A percentile compares a stretch with the other conserved stretches of the same genome.
These are phyloP conservation scores for Sesamia inferens DNA, from an alignment of 2,888 invertebrate genomes.

Conservation along the genomic window DNA sequence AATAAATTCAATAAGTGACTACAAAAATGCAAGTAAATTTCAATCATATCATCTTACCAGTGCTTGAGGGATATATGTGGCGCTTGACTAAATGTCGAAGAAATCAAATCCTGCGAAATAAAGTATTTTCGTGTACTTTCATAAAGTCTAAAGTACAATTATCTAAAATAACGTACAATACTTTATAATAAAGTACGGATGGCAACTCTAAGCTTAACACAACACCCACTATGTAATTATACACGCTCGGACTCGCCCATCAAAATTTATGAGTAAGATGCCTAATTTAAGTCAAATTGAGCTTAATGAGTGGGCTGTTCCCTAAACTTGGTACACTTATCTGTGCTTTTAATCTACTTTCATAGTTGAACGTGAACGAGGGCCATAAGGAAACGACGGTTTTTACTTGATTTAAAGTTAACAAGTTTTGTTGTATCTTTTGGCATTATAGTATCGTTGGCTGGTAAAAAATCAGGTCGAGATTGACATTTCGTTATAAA, in stretches of 20 bases:
- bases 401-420: constrained; percentile 27
- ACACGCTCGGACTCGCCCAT: constrained; percentile 53
- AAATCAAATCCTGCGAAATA: too few species aligned
- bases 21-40: too few species aligned
- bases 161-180: too few species aligned
- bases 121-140: too few species aligned
- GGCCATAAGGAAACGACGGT: constrained; percentile 1
- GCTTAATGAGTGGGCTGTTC: constrained; percentile 65
- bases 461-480: constrained; percentile 9
- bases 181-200: too few species aligned
- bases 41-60: too few species aligned
- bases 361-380: constrained; percentile 32
- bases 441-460: constrained; percentile 5
- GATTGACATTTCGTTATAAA: constrained; percentile 14
- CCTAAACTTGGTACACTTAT: constrained; percentile 53
- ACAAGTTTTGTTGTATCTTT: constrained; percentile 33
- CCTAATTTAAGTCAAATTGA: constrained; percentile 72
- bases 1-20: too few species aligned
- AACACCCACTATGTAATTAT: constrained; percentile 68
- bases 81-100: too few species aligned
- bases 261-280: constrained; percentile 72
- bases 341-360: constrained; percentile 40
- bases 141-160: too few species aligned
- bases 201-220: too few species aligned
- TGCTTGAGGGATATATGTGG: too few species aligned